Evolutionary conservation across 2,888 invertebrate species (phyloP), one percentile per base, ranked within the genome.

Genomic region (Phyto melanocephala): DNA sequence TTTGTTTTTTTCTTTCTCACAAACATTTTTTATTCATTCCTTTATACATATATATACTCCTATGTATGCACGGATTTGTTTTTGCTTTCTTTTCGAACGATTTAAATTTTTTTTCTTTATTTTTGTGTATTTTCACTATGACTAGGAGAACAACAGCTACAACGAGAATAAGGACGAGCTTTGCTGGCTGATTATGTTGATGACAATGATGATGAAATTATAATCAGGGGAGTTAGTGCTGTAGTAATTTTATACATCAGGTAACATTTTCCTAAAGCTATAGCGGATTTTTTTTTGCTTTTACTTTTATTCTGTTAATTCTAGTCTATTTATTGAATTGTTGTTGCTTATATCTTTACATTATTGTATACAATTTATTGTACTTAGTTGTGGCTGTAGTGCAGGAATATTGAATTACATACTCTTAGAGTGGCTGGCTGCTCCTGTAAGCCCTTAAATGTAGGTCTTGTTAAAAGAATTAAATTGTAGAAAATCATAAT

Each of bases 141-240:
- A 28, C 28, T 5, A 6, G 6, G 6, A 28, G 3, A 28, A 45
- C 45, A 70, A 71, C 86, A 83, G 82, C 86, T 85, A 84, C 87
- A 87, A 86, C 87, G 85, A 28, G 28, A 6, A 28, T 28, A 6
- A 28, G 28, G 28, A 28, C 28, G 6, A 28, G 28, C 28, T 28
- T 28, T 28, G 6, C 85, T n/a, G 45, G 85, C 87, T 86, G 88
- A 86, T 86, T 86, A 87, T 86, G 85, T 87, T 88, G 88, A 88
- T 89, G 89, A 88, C 88, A 88, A 86, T 86, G 86, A 88, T 89
- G 88, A 89, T 89, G 89, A 89, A 89, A 89, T 89, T 89, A 89
- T 89, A 89, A 89, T 88, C 90, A 88, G 86, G 88, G 87, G 89
- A 89, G 88, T 88, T 78, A 65, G 87, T 87, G 86, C 6, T 42